These are phyloP conservation scores for Mimumesa dahlbomi DNA, from an alignment of 2,888 invertebrate genomes.

Conservation along the genomic window DNA sequence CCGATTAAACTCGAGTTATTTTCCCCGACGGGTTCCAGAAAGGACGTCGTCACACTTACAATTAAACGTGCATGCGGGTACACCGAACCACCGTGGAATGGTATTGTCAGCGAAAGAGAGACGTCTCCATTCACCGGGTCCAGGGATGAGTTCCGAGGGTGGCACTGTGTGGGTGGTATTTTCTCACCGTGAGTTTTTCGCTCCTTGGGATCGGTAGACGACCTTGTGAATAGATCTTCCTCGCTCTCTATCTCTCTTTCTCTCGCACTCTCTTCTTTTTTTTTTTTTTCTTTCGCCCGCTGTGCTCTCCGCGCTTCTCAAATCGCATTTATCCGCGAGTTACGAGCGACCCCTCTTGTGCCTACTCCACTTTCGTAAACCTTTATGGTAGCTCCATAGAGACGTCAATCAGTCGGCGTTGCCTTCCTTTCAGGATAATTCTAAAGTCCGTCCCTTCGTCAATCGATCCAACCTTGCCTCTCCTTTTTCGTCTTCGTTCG, in stretches of 20 bases:
- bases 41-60: conserved; percentile 11
- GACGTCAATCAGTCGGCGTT: conserved; percentile 76
- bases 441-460: conserved; percentile 71
- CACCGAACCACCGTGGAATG: conserved; percentile 21
- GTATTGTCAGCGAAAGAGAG: conserved; percentile 34
- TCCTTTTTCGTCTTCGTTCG: conserved; percentile 34
- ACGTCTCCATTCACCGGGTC: conserved; percentile 60
- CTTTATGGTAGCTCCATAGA: conserved; percentile 73
- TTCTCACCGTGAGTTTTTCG: conserved; percentile 68
- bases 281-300: conserved; percentile 26
- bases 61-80: conserved; percentile 26
- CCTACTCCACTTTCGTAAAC: conserved; percentile 73
- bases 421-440: conserved; percentile 75
- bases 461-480: conserved; percentile 63
- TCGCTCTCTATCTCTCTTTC: conserved; percentile 9
- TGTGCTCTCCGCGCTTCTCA: conserved; percentile 61
- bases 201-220: conserved; percentile 58
- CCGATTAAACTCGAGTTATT: conserved; percentile 3
- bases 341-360: conserved; percentile 70
- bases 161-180: conserved; percentile 74
- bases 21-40: neutral
- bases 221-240: conserved; percentile 64
- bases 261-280: conserved; percentile 18
- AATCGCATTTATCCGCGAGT: conserved; percentile 77
- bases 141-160: conserved; percentile 40